These are phyloP conservation scores for Coendou prehensilis DNA, from an alignment of 2,797 vertebrate genomes.

Conservation along the genomic window DNA sequence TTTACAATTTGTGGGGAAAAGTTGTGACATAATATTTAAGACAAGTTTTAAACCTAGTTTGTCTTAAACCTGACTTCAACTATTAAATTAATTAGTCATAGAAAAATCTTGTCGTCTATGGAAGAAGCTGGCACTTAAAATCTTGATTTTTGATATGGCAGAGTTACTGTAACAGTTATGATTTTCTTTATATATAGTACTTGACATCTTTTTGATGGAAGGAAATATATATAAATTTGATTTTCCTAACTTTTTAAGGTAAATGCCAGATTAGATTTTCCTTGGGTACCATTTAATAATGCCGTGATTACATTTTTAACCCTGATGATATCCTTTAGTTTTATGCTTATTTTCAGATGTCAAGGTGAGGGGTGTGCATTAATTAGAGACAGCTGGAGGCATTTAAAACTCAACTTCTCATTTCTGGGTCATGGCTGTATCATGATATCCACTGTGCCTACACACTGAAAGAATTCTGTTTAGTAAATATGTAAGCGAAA, in stretches of 20 bases:
- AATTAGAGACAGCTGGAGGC: constrained; percentile 23
- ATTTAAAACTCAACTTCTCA: constrained; percentile 15
- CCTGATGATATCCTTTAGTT: neutral
- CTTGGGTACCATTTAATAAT: neutral
- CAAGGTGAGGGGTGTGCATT: neutral
- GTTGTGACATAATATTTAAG: neutral
- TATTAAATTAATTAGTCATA: neutral
- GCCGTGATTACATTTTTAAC: constrained; percentile 37
- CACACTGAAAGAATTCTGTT: neutral
- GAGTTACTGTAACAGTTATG: neutral
- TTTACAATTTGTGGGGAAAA: neutral
- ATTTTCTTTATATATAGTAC: neutral
- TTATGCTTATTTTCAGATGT: constrained; percentile 50
- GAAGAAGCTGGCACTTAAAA: neutral
- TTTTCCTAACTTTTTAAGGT: constrained; percentile 46
- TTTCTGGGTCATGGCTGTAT: constrained; percentile 15
- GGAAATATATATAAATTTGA: neutral
- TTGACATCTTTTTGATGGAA: neutral
- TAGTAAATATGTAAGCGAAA: constrained; percentile 23
- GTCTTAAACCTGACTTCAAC: neutral
- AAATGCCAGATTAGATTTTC: constrained; percentile 41
- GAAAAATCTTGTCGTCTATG: neutral
- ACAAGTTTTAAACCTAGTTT: neutral
- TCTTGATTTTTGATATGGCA: neutral
- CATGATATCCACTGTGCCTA: neutral